Base-by-base conservation (phyloP, 2,888 invertebrate genomes). In the Drosophila mulleri region DNA sequence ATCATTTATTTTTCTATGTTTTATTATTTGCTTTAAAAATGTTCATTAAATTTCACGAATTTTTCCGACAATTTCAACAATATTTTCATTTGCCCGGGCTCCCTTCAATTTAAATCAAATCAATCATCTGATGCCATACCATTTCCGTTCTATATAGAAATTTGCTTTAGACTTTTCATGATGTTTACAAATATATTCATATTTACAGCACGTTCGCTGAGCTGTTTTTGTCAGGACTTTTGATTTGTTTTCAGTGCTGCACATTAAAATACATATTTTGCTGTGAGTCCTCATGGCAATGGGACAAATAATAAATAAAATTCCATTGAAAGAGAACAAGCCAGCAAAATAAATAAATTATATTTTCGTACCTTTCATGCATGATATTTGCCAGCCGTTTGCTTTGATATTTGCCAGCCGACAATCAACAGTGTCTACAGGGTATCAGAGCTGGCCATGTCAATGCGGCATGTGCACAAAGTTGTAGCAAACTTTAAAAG, bases 381-480 rank as follows among this genome's bases (percentile, higher is more conserved):
- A 12, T 26, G 8, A 26, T 42, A 37, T 64, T 42, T 41, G 54
- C 35, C 26, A 3, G n/a, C 3, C 6, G 23, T 8, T 32, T 1
- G 16, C 20, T 23, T 44, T 32, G 32, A 11, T 26, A 16, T n/a
- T 12, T 7, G 37, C 14, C 37, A 5, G 37, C 37, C 37, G 37
- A 14, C 37, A 14, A 37, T 37, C 37, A 37, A 37, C 37, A 37
- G 37, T 14, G 37, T 11, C 39, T 14, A 12, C 41, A 64, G 75
- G 68, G 63, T 74, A 70, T 60, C 26, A 8, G 64, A 64, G 53
- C 53, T 61, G 26, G 12, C 42, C 71, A 71, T 63, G 63, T 79
- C 71, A 64, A 58, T 63, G 66, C 44, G 41, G 66, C 71, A 79
- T 69, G 59, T 79, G 76, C 52, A 41, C 44, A 59, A 59, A 65